Evolutionary conservation across 2,113 vertebrate species (phyloP).

Genomic region (Nematolebias whitei): DNA sequence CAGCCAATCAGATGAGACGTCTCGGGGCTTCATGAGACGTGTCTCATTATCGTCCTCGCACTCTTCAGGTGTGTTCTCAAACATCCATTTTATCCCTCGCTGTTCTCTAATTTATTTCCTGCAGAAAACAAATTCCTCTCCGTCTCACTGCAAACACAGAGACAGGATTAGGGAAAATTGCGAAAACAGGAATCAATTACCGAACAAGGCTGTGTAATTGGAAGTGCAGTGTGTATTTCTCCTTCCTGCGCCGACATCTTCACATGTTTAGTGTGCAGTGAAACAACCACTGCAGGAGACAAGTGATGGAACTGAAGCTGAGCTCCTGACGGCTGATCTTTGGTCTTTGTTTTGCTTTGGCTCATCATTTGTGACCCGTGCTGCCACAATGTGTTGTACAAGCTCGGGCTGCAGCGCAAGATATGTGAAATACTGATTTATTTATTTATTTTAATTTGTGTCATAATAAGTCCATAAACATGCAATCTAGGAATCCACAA

Average conservation of each 20-base stretch:
- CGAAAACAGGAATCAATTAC: conserved; percentile 66
- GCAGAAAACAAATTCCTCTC: conserved; percentile 64
- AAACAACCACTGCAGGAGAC: conserved; percentile 35
- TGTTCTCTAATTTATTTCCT: conserved; percentile 62
- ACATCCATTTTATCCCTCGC: conserved; percentile 64
- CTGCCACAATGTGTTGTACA: too few relatives aligned
- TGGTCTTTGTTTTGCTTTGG: conserved; percentile 15
- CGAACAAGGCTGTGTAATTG: conserved; percentile 44
- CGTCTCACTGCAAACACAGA: conserved; percentile 42
- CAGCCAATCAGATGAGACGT: conserved; percentile 59
- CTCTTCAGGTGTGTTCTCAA: conserved; percentile 65
- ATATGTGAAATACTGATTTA: too few relatives aligned
- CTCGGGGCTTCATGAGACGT: conserved; percentile 35
- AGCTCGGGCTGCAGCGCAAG: too few relatives aligned
- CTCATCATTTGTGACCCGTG: conserved; percentile 12
- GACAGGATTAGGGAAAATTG: conserved; percentile 69
- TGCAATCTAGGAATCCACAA: too few relatives aligned
- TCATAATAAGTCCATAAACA: too few relatives aligned
- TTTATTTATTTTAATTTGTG: too few relatives aligned
- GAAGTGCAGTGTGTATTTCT: conserved; percentile 25
- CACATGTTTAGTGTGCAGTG: conserved; percentile 41
- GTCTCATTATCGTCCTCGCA: conserved; percentile 51
- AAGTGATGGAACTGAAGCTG: conserved; percentile 27
- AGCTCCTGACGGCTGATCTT: conserved; percentile 19
- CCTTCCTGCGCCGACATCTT: conserved; percentile 37